Base-by-base conservation (phyloP, 2,113 vertebrate genomes). In the Elephas maximus region DNA sequence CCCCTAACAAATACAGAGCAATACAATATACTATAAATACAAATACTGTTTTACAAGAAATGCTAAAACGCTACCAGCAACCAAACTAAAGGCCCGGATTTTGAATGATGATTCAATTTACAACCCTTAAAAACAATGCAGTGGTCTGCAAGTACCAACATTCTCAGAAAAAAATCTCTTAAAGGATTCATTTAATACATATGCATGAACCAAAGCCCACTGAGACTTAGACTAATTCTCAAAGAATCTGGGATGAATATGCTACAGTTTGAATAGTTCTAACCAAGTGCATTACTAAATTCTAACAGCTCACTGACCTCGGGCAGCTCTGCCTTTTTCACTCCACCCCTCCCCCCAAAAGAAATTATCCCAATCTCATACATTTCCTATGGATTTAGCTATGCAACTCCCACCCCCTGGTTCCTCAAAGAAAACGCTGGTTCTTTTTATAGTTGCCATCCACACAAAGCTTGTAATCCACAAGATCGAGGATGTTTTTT, bases 131-230 rank as follows among this genome's bases (percentile, higher is more conserved):
- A 96, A 97, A 93, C 53, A 91, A 92, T 45, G 44, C 9, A 60
- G 26, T 9, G 77, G 41, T 88, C 91, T 93, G 33, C 57, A 95
- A 96, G 90, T 51, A 92, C 41, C 86, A 93, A 90, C 15, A 81
- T 79, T 92, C 53, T 94, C 76, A 88, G 88, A 89, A 97, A 83
- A 84, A 94, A 97, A 95, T 51, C 73, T 76, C 94, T 95, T 87
- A n/a, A 74, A 96, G 87, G n/a, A 90, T 88, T 85, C 96, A 74
- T 67, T 57, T 86, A 91, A 97, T 88, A 63, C 60, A 92, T 95
- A 97, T 90, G 87, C 92, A 93, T 94, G 92, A 97, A 33, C 51
- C 77, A 69, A 90, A 94, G 80, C 91, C 90, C 84, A 81, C 77
- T 48, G 83, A 93, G 92, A 96, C 67, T 95, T 83, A 80, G 91